Evolutionary conservation across 2,888 invertebrate species (phyloP).

Genomic region (Eilema sororculum): DNA sequence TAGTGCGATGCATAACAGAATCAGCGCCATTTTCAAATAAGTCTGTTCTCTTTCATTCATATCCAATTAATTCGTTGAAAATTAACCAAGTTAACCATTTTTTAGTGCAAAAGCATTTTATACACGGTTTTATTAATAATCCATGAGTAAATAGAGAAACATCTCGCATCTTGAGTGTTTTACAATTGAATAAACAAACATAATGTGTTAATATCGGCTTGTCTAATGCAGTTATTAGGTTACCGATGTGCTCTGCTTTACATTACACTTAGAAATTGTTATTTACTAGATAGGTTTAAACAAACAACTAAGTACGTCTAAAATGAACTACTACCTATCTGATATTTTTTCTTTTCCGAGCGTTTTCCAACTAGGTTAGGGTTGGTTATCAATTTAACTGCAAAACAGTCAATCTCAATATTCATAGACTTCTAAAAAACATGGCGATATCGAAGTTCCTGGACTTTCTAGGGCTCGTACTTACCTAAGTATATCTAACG

Average conservation of each 20-base stretch:
- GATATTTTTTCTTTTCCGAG: too few relatives aligned
- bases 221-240: slow-evolving; percentile 19
- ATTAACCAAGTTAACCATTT: not conserved
- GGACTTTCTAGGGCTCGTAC: too few relatives aligned
- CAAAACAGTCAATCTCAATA: too few relatives aligned
- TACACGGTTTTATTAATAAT: not conserved
- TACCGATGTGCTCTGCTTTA: slow-evolving; percentile 21
- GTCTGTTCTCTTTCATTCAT: not conserved
- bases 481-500: too few relatives aligned
- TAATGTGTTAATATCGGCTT: slow-evolving; percentile 55
- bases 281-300: not conserved
- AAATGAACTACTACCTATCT: too few relatives aligned
- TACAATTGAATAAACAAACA: slow-evolving; percentile 55
- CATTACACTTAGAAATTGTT: slow-evolving; percentile 34
- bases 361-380: too few relatives aligned
- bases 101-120: not conserved
- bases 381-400: too few relatives aligned
- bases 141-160: slow-evolving; percentile 7
- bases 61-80: not conserved
- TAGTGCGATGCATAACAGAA: not conserved
- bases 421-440: too few relatives aligned
- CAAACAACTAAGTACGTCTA: not conserved
- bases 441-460: too few relatives aligned
- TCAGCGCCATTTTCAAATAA: not conserved
- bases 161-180: slow-evolving; percentile 25